These are phyloP conservation scores for Ernsta delagoae DNA, from an alignment of 2,888 invertebrate species.

Conservation along the genomic window DNA sequence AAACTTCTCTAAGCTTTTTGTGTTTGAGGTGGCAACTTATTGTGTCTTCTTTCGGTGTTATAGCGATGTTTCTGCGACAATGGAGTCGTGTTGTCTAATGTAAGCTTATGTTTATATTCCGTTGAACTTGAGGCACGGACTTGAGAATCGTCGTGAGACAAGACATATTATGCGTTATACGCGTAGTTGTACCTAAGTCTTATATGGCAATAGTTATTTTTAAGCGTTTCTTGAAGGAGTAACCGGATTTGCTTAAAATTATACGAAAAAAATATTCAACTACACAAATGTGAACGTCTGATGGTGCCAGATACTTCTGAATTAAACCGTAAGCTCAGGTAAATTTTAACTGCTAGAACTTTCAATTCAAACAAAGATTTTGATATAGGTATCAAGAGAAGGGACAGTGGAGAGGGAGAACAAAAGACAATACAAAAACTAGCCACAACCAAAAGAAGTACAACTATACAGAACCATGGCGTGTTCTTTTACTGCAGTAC, in stretches of 20 bases:
- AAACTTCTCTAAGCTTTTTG: background rate
- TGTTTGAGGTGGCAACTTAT: background rate
- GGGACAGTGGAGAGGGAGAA: background rate
- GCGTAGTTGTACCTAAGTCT: background rate
- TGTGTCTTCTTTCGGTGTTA: background rate
- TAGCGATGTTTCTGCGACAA: background rate
- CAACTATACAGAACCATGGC: background rate
- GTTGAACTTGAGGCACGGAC: conserved; percentile 7
- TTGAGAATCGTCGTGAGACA: background rate
- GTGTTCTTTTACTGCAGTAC: background rate
- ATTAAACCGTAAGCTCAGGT: no score
- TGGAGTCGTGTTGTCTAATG: conserved; percentile 7
- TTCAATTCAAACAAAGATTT: background rate
- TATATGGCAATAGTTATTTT: no score
- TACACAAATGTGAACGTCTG: no score
- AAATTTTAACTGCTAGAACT: background rate
- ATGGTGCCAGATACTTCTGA: no score
- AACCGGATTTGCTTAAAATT: no score
- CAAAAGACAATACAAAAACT: no score
- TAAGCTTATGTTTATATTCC: conserved; percentile 13
- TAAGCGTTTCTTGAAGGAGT: no score
- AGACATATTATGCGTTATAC: no score
- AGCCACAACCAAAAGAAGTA: background rate
- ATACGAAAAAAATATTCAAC: no score
- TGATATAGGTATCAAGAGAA: background rate